Evolutionary conservation across 1,140 invertebrate genomes (phyloP).

Genomic region (Melipona quadrifasciata): DNA sequence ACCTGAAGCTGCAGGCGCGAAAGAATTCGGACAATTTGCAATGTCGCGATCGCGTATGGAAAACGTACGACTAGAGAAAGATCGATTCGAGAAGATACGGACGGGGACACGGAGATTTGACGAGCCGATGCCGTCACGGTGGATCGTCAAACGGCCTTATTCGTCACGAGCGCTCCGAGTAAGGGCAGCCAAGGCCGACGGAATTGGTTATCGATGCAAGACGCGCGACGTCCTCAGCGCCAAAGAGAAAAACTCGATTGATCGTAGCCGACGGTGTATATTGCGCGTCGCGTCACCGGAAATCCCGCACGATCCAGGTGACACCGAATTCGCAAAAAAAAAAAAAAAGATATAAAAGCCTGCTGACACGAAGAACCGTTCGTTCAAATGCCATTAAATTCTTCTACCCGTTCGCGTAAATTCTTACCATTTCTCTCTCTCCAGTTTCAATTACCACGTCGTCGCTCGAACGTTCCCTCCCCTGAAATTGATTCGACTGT

Average conservation of each 20-base stretch:
- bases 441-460: background rate
- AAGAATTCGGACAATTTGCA: background rate
- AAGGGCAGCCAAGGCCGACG: slow-evolving; percentile 43
- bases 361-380: slow-evolving; percentile 25
- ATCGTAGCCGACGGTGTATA: slow-evolving; percentile 37
- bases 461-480: too few species aligned
- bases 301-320: slow-evolving; percentile 56
- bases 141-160: slow-evolving; percentile 39
- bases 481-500: background rate
- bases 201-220: slow-evolving; percentile 62
- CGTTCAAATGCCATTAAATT: too few species aligned
- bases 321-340: slow-evolving; percentile 38
- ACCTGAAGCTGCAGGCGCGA: background rate
- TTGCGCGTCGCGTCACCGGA: slow-evolving; percentile 45
- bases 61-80: background rate
- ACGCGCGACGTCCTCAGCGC: slow-evolving; percentile 44
- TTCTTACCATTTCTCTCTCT: too few species aligned
- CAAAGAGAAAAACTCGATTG: slow-evolving; percentile 61
- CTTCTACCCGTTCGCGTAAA: too few species aligned
- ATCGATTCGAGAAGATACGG: background rate
- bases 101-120: slow-evolving; percentile 12
- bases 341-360: background rate
- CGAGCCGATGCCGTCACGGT: slow-evolving; percentile 28
- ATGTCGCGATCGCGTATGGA: background rate
- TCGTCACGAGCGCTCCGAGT: slow-evolving; percentile 13